phyloP scores from a whole-genome alignment of 2,888 invertebrate species.

The Eupithecia subfuscata region DNA sequence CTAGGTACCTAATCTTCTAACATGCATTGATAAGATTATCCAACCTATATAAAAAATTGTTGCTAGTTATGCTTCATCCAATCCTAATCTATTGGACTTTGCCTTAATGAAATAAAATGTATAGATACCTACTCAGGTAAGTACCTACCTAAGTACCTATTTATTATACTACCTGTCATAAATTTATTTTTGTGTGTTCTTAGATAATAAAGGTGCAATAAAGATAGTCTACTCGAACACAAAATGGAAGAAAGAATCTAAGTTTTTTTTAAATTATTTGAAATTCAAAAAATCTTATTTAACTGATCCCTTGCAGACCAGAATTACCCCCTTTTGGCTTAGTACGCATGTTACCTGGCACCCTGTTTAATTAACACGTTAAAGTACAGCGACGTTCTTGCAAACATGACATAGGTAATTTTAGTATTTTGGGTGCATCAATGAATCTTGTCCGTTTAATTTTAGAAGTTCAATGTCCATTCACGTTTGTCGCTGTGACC shows the following conservation, averaged over 20 bases:
- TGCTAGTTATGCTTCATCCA: neutral
- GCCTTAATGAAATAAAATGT: neutral
- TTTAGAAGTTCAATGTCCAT: conserved; percentile 67
- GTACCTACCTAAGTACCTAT: no score
- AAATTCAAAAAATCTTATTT: no score
- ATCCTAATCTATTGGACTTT: neutral
- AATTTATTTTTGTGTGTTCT: neutral
- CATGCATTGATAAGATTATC: neutral
- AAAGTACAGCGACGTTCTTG: neutral
- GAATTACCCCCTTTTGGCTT: no score
- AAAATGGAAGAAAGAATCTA: no score
- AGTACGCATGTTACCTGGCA: no score
- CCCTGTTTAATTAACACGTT: no score
- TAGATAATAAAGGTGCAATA: no score
- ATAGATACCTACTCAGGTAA: no score
- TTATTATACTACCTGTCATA: neutral
- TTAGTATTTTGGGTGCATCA: conserved; percentile 15
- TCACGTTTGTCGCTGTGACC: conserved; percentile 37
- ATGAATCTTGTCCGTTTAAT: conserved; percentile 52
- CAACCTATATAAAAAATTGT: neutral
- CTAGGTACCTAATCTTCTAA: neutral
- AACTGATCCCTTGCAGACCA: no score
- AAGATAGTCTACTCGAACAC: no score
- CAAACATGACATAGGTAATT: neutral
- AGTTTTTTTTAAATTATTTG: no score